These are phyloP conservation scores for Tipula vernalis DNA, from an alignment of 2,888 invertebrate species.

Conservation along the genomic window DNA sequence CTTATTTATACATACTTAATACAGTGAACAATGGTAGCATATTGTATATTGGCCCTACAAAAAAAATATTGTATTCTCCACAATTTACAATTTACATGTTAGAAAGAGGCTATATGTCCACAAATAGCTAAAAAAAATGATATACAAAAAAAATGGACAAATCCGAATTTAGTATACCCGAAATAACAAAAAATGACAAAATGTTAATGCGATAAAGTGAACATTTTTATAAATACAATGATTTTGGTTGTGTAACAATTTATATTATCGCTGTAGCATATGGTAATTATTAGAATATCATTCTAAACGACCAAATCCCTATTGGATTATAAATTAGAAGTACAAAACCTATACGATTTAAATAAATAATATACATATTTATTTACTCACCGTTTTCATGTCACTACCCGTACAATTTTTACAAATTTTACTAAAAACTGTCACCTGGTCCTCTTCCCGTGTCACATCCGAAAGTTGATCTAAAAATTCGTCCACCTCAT, in stretches of 20 bases:
- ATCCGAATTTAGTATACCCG: neutral
- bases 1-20: neutral
- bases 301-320: neutral
- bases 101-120: neutral
- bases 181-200: neutral
- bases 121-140: neutral
- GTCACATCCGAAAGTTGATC: constrained; percentile 60
- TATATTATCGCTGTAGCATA: neutral
- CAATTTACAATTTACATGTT: neutral
- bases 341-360: no score
- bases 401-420: constrained; percentile 69
- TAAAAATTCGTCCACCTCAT: constrained; percentile 66
- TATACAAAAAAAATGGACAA: neutral
- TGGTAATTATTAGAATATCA: neutral
- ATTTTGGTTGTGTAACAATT: neutral
- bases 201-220: neutral
- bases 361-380: neutral
- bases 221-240: neutral
- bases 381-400: constrained; percentile 50
- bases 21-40: neutral
- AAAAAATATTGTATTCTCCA: neutral
- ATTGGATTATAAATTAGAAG: neutral
- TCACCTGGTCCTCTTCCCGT: constrained; percentile 76
- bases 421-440: constrained; percentile 59
- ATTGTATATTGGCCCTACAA: neutral